phyloP scores from a whole-genome alignment of 2,888 invertebrate genomes.

The Melinaea menophilus region DNA sequence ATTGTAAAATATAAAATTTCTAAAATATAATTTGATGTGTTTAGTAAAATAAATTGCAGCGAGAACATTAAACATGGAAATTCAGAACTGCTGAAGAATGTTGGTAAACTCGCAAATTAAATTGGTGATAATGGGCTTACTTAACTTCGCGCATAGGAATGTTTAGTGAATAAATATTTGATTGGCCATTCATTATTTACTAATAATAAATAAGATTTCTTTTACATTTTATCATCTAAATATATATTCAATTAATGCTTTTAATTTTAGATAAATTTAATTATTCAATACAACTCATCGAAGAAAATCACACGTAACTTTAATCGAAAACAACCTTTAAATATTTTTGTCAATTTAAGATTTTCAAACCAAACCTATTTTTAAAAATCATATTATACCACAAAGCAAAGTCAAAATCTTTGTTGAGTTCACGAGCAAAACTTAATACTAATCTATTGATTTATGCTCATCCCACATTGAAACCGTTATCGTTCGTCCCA shows the following conservation, averaged over 20 bases:
- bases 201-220: slow-evolving; percentile 15
- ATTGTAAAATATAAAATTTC: too few species aligned
- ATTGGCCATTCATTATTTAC: slow-evolving; percentile 43
- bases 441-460: slow-evolving; percentile 28
- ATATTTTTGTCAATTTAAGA: not conserved
- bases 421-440: not conserved
- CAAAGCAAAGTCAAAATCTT: slow-evolving; percentile 4
- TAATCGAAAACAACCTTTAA: too few species aligned
- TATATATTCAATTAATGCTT: not conserved
- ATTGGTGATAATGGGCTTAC: slow-evolving; percentile 18
- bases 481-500: slow-evolving; percentile 25
- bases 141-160: slow-evolving; percentile 36
- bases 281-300: too few species aligned
- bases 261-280: not conserved
- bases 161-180: slow-evolving; percentile 45
- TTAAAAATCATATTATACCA: not conserved
- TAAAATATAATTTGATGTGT: not conserved
- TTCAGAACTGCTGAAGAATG: slow-evolving; percentile 11
- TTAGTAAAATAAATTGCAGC: not conserved
- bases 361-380: slow-evolving; percentile 5
- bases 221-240: slow-evolving; percentile 1
- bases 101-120: slow-evolving; percentile 23
- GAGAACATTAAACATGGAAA: slow-evolving; percentile 6
- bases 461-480: slow-evolving; percentile 19
- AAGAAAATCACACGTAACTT: too few species aligned